A percentile compares a stretch with the other conserved stretches of the same genome.
Conservation (phyloP, 1,140 invertebrate species). For the Calephelis nemesis region DNA sequence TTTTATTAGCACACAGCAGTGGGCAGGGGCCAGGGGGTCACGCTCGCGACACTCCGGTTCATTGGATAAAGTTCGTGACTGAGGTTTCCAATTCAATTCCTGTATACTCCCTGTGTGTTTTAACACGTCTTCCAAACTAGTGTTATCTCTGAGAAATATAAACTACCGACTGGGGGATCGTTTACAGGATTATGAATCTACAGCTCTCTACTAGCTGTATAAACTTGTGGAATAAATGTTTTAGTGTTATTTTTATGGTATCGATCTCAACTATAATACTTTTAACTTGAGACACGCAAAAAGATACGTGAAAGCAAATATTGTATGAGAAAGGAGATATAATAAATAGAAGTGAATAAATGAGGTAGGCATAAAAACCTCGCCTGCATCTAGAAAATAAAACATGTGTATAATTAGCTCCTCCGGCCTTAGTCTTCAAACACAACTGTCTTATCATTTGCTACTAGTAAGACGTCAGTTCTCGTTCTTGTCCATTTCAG, state of each 20-base stretch:
- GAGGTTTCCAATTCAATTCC: conserved; percentile 53
- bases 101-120: conserved; percentile 29
- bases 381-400: too few relatives aligned
- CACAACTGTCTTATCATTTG: too few relatives aligned
- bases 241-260: neutral
- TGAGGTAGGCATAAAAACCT: too few relatives aligned
- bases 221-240: neutral
- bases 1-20: conserved; percentile 66
- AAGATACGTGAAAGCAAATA: too few relatives aligned
- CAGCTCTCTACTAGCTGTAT: neutral
- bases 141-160: conserved; percentile 11
- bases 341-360: too few relatives aligned
- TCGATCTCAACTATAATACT: too few relatives aligned
- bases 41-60: conserved; percentile 44
- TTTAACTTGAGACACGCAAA: too few relatives aligned
- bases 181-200: conserved; percentile 9
- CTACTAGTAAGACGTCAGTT: too few relatives aligned
- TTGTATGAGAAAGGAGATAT: too few relatives aligned
- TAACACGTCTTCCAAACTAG: conserved; percentile 22
- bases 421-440: too few relatives aligned
- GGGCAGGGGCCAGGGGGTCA: conserved; percentile 40
- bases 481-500: too few relatives aligned
- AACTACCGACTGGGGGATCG: conserved; percentile 10
- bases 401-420: too few relatives aligned
- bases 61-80: conserved; percentile 57